Evolutionary conservation across 1,140 invertebrate species (phyloP).

Genomic region (Megathymus violae): DNA sequence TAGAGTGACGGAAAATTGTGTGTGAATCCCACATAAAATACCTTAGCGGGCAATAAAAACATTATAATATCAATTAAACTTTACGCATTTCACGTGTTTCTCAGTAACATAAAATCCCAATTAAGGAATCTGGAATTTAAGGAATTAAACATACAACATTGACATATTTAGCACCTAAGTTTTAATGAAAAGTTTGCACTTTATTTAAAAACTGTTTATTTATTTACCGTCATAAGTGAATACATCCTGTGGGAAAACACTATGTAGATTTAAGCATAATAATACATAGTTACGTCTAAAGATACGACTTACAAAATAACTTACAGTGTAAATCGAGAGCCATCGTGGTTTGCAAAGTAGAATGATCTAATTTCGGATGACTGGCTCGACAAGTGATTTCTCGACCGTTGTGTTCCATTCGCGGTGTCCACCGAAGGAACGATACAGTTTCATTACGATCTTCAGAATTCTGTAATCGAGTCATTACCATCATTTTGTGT

Average conservation of each 20-base stretch:
- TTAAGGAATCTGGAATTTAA: too few species aligned
- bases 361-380: constrained; percentile 86
- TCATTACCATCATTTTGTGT: too few species aligned
- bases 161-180: too few species aligned
- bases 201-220: too few species aligned
- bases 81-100: too few species aligned
- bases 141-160: too few species aligned
- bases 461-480: constrained; percentile 86
- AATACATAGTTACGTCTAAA: too few species aligned
- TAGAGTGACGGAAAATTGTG: constrained; percentile 12
- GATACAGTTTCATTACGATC: constrained; percentile 93
- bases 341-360: constrained; percentile 90
- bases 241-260: too few species aligned
- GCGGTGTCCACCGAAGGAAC: constrained; percentile 89
- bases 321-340: constrained; percentile 93
- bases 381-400: constrained; percentile 89
- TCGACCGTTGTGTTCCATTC: constrained; percentile 89
- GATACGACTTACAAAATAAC: constrained; percentile 81
- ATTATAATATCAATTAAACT: neutral
- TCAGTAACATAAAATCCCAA: neutral
- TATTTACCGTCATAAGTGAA: too few species aligned
- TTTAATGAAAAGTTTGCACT: too few species aligned
- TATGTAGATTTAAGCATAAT: too few species aligned
- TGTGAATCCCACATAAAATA: neutral
- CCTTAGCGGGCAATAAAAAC: neutral